Percentiles rank a stretch among this genome's conserved stretches.
These are phyloP conservation scores for Actinia equina DNA, from an alignment of 64 coral and sea anemone genomes.

Conservation along the genomic window DNA sequence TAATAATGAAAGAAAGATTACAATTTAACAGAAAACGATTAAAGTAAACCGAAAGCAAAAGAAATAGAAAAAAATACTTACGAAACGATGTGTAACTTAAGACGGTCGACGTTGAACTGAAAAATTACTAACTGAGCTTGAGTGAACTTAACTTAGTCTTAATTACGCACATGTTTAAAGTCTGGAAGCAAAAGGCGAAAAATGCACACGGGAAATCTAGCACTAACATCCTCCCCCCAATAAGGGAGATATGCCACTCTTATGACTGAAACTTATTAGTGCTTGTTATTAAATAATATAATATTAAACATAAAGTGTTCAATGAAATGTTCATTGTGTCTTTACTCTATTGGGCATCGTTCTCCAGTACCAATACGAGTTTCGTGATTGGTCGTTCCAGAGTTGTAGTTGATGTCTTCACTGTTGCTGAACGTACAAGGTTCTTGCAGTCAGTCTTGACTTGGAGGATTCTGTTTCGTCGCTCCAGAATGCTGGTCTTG, in stretches of 20 bases:
- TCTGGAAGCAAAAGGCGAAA: too few relatives aligned
- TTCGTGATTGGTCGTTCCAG: background rate
- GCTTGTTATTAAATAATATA: background rate
- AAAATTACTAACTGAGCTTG: too few relatives aligned
- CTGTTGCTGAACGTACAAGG: conserved; percentile 3
- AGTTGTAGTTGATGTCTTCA: background rate
- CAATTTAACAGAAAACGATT: too few relatives aligned
- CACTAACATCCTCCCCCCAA: conserved; percentile 14
- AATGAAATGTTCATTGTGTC: background rate
- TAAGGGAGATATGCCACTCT: background rate
- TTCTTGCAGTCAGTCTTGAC: background rate
- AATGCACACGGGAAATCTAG: background rate
- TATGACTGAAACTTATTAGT: background rate
- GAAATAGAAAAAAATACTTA: too few relatives aligned
- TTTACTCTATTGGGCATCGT: background rate
- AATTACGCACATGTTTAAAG: too few relatives aligned
- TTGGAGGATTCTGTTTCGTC: background rate
- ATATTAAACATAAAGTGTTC: background rate
- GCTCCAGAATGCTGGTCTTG: too few relatives aligned
- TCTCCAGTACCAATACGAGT: background rate
- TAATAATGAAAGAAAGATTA: too few relatives aligned
- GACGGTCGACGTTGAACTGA: too few relatives aligned
- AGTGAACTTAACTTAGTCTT: too few relatives aligned
- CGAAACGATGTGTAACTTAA: too few relatives aligned
- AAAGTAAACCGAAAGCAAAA: too few relatives aligned